Base-by-base conservation (phyloP, 1,140 invertebrate genomes). In the Lepidurus arcticus region DNA sequence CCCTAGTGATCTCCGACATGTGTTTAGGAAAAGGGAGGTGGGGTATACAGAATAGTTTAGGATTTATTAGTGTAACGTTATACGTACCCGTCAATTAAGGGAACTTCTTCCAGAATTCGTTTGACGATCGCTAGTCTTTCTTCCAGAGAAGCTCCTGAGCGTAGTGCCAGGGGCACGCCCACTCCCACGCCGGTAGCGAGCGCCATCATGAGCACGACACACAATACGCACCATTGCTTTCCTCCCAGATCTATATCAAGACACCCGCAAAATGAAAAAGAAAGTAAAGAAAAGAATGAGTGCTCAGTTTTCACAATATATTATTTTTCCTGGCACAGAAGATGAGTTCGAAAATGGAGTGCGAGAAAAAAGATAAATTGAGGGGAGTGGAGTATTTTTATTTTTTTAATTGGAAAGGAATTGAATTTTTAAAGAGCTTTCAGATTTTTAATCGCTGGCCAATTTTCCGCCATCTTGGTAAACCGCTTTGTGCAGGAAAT, bases 1-100 rank as follows among this genome's bases (percentile, higher is more conserved):
- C 34, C 26, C 34, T 34, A 34, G 34, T 34, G 34, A 3, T 34
- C 34, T 34, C 34, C 34, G 2, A 34, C 34, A 34, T 4, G 34
- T 34, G 34, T 34, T 34, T 34, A 34, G 34, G 34, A 4, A 34
- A 34, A 34, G 34, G 34, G 34, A 34, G 4, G 4, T 2, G 34
- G 34, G 34, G 34, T 34, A 34, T 3, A 34, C 34, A 34, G 34
- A 34, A 34, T 34, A 34, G 2, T 34, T 34, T 34, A 34, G 34
- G 34, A 2, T 34, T 42, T 42, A 74, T 16, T 42, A 26, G 6
- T 0, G 74, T 5, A 26, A 34, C 74, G 42, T 34, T 26, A 24
- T 53, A 83, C 83, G 85, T 82, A 90, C 89, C 94, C 94, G 86
- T 90, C 89, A 82, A 90, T 88, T 78, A 90, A 85, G 81, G 88